Evolutionary conservation across 1,140 invertebrate species (phyloP), one percentile per base, ranked within the genome.

Genomic region (Papilio aristodemus): DNA sequence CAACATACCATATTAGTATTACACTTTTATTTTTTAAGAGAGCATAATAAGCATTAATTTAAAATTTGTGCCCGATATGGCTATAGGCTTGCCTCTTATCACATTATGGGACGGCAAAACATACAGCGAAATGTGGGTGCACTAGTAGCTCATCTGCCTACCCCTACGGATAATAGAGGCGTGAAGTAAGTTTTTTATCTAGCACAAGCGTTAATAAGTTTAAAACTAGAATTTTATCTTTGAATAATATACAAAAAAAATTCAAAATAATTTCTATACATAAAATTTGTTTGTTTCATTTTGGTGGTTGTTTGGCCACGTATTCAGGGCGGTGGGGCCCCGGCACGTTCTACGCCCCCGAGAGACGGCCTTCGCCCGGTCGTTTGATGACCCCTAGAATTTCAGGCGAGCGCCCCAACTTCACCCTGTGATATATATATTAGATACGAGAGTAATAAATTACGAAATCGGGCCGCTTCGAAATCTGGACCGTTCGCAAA

Each of bases 331-430:
- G 58, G 14, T 11, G 7, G 27, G n/a, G 36, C 27, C 58, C 32
- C 36, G 36, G 22, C 46, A 0, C 22, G 54, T 19, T 58, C 54
- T 32, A 58, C 25, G 54, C 54, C 60, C 60, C 13, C 32, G 22
- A 11, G 9, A 63, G 60, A 63, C 60, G 60, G 60, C 60, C 60
- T 63, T 63, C 60, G 60, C 17, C 37, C 60, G 60, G 60, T 63
- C 60, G 60, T 63, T 63, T 63, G 38, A 63, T 63, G 60, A 63
- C 60, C 60, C 19, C 60, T 39, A 63, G 60, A 63, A 41, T n/a
- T 62, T 38, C 37, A 41, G 37, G 8, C 37, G 13, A 17, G 46
- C 46, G n/a, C 2, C 17, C 17, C 1, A 50, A 50, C 22, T 63
- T 19, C 9, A 36, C 60, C 25, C 38, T 7, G 60, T 27, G 17